Evolutionary conservation across 1,140 invertebrate genomes (phyloP).

Genomic region (Cherax destructor): DNA sequence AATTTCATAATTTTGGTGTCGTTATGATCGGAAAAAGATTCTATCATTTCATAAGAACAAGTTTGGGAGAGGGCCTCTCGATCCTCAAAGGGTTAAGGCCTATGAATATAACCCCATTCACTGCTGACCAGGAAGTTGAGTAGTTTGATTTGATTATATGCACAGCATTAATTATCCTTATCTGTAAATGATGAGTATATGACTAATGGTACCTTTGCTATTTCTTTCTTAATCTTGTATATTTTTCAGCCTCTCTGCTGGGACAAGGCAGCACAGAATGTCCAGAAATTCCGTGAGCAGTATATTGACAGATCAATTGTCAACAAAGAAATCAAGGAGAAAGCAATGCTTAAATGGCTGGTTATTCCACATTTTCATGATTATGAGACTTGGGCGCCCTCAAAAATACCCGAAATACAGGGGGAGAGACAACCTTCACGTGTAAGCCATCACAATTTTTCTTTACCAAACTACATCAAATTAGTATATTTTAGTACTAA

Average conservation of each 20-base stretch:
- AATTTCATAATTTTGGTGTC: no score
- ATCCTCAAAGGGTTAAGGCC: no score
- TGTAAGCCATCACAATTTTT: background rate
- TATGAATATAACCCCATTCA: no score
- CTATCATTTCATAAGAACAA: no score
- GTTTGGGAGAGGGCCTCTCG: no score
- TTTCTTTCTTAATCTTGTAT: background rate
- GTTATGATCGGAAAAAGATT: no score
- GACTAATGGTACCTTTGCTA: background rate
- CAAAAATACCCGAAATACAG: background rate
- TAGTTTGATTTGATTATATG: no score
- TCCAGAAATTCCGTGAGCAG: background rate
- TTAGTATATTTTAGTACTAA: background rate
- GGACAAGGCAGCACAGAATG: background rate
- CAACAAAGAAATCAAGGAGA: background rate
- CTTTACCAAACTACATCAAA: background rate
- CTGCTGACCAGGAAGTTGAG: no score
- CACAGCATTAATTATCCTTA: no score
- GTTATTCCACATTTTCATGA: background rate
- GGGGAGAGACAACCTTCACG: background rate
- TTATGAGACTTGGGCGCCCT: background rate
- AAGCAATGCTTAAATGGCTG: conserved; percentile 2
- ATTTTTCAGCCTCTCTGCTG: background rate
- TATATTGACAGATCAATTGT: background rate
- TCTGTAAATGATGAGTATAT: no score